Evolutionary conservation across 2,797 vertebrate species (phyloP).

Genomic region (Tenualosa thibaudeaui): DNA sequence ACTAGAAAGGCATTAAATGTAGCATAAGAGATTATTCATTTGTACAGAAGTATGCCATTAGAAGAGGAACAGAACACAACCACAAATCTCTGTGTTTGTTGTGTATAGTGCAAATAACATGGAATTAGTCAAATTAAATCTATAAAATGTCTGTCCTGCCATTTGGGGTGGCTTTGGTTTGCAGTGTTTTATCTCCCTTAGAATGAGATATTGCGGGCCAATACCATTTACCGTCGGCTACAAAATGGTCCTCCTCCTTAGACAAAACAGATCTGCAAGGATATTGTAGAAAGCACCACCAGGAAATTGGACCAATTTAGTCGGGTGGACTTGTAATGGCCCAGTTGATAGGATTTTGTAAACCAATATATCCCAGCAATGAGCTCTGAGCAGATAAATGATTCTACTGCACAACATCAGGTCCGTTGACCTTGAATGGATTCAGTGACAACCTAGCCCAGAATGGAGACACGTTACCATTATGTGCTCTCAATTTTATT

Average conservation of each 20-base stretch:
- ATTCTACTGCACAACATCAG: slow-evolving; percentile 6
- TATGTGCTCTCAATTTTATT: slow-evolving; percentile 16
- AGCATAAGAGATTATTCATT: neutral
- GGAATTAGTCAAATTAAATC: slow-evolving; percentile 13
- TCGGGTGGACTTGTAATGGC: slow-evolving; percentile 4
- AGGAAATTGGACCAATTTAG: slow-evolving; percentile 22
- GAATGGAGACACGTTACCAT: neutral
- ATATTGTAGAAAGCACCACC: slow-evolving; percentile 12
- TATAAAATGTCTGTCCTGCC: neutral
- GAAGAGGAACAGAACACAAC: neutral
- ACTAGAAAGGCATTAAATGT: neutral
- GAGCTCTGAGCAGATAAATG: slow-evolving; percentile 22
- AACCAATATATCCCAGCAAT: slow-evolving; percentile 26
- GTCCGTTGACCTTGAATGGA: slow-evolving; percentile 23
- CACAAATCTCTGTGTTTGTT: neutral
- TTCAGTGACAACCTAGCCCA: neutral
- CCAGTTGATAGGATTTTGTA: slow-evolving; percentile 38
- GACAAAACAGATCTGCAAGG: slow-evolving; percentile 19
- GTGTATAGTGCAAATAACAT: neutral
- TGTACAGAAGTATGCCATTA: neutral
- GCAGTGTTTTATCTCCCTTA: neutral
- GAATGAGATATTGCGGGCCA: neutral
- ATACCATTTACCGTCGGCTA: neutral
- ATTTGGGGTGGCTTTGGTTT: neutral
- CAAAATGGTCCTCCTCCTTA: slow-evolving; percentile 5